Base-by-base conservation (phyloP, 1,140 invertebrate genomes). In the Drosophila repletoides region DNA sequence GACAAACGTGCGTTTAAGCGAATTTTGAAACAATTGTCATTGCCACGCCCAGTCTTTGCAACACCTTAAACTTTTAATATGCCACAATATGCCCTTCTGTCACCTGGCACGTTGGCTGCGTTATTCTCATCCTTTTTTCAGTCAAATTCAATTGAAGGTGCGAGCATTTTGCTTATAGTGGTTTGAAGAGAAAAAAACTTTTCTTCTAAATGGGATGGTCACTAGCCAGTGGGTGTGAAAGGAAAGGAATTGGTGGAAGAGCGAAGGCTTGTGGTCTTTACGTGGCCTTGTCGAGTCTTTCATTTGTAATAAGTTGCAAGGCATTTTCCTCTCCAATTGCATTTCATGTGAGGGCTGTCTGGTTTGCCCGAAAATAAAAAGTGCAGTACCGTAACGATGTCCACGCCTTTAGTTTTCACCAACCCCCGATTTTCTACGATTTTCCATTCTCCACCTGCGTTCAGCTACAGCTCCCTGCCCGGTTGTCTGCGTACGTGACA, bases 401-500 rank as follows among this genome's bases (percentile, higher is more conserved):
- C 45, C 48, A 31, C 56, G 24, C 48, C 48, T 33, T 19, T 28
- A 19, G 9, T 22, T 28, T 36, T 15, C 36, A 21, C 17, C 9
- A 3, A 19, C 17, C 3, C 17, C 21, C n/a, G 41, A 15, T 26
- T 28, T 33, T 12, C 14, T 14, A 14, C 12, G n/a, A n/a, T n/a
- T n/a, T n/a, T 41, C 10, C n/a, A 26, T 31, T 5, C 43, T 9
- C 19, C 1, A 10, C n/a, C 38, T 19, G 21, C 38, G 9, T 24
- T 2, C 15, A 2, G 5, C 10, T 7, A 26, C 33, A 15, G 1
- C n/a, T 41, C 55, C 38, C 46, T 60, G 51, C 59, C 68, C 58
- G 60, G 12, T 28, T 61, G 77, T 83, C 79, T 77, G 74, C 65
- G 79, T 74, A 83, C 79, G 79, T 83, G 80, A 84, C 79, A 83